Conservation (phyloP, 2,113 vertebrate genomes). For the Toxotes chatareus region DNA sequence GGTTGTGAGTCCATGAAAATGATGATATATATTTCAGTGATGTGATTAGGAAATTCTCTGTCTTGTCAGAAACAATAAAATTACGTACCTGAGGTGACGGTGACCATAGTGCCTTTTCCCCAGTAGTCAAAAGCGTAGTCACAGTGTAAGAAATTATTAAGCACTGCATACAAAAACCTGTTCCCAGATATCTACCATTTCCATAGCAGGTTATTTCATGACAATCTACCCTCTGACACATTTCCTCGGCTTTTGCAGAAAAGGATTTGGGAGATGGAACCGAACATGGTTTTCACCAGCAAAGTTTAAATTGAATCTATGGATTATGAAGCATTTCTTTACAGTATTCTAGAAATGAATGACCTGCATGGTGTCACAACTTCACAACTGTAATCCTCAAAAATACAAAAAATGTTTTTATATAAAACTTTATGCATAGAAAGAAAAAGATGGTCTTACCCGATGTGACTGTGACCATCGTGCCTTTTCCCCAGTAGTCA, state of each 20-base stretch:
- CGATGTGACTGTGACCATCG: conserved; percentile 69
- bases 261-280: background rate
- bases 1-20: conserved; percentile 2
- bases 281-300: background rate
- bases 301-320: background rate
- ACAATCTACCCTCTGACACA: background rate
- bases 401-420: background rate
- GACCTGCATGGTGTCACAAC: background rate
- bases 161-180: conserved; percentile 58
- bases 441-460: conserved; percentile 66
- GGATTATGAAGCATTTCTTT: background rate
- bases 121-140: conserved; percentile 71
- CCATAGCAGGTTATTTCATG: background rate
- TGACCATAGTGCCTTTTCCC: conserved; percentile 77
- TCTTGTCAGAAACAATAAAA: conserved; percentile 7
- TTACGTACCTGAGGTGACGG: conserved; percentile 77
- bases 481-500: conserved; percentile 73
- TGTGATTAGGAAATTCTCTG: background rate
- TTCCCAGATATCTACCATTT: background rate
- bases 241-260: background rate
- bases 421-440: background rate
- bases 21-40: background rate
- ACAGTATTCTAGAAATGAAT: background rate
- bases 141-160: conserved; percentile 49
- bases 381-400: background rate